These are phyloP conservation scores for Atopsyche davidsoni DNA, from an alignment of 1,140 invertebrate genomes.

Conservation along the genomic window DNA sequence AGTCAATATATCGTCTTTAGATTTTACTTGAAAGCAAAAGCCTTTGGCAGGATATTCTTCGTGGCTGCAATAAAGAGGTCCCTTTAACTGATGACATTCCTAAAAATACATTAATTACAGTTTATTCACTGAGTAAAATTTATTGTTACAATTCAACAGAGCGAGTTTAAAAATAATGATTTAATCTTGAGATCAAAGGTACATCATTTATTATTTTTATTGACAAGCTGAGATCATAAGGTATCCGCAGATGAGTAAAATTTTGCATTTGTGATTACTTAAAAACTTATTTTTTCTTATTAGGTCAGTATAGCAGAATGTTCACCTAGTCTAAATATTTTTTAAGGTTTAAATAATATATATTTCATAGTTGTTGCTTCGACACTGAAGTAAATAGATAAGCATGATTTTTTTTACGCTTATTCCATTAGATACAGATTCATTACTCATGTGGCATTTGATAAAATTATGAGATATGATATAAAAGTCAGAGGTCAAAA, in stretches of 20 bases:
- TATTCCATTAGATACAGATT: too few relatives aligned
- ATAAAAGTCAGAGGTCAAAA: too few relatives aligned
- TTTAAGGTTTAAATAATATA: too few relatives aligned
- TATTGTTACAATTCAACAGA: neutral
- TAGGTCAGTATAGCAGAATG: too few relatives aligned
- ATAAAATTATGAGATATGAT: too few relatives aligned
- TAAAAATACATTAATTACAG: conserved; percentile 27
- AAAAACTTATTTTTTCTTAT: too few relatives aligned
- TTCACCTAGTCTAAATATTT: too few relatives aligned
- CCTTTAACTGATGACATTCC: conserved; percentile 47
- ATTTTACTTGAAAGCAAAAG: conserved; percentile 56
- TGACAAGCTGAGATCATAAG: conserved; percentile 4
- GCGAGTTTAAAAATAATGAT: conserved; percentile 1
- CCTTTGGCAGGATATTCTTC: conserved; percentile 53
- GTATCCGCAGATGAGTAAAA: neutral
- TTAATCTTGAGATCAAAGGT: neutral
- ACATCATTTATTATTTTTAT: conserved; percentile 16
- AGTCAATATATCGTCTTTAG: conserved; percentile 34
- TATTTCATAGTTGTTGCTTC: too few relatives aligned
- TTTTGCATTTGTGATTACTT: neutral
- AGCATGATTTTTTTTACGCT: too few relatives aligned
- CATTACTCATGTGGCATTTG: too few relatives aligned
- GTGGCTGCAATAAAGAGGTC: conserved; percentile 44
- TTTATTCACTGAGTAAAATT: too few relatives aligned
- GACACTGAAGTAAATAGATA: too few relatives aligned